phyloP scores from a whole-genome alignment of 2,113 vertebrate genomes.

The Pandion haliaetus region DNA sequence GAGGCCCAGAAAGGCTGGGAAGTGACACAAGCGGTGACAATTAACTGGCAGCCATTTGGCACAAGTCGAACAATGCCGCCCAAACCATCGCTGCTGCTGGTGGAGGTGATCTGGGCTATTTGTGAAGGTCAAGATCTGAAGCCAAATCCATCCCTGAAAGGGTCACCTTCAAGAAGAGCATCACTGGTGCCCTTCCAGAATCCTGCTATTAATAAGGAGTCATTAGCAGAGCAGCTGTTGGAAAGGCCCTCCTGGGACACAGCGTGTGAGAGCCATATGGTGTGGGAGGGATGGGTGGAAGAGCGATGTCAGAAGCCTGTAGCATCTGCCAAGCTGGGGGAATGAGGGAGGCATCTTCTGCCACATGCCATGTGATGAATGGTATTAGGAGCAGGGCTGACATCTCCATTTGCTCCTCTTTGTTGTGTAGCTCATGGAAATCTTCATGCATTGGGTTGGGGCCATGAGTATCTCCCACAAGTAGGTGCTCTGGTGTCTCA shows the following conservation, averaged over 20 bases:
- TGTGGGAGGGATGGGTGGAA: neutral
- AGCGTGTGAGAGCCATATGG: neutral
- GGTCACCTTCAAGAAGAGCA: neutral
- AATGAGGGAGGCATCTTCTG: neutral
- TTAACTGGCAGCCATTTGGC: neutral
- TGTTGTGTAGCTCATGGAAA: neutral
- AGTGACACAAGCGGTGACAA: neutral
- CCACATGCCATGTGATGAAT: neutral
- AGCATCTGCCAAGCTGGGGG: neutral
- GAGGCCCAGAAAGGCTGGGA: neutral
- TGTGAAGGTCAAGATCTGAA: neutral
- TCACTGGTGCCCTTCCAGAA: neutral
- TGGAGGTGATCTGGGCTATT: neutral
- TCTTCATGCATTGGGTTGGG: neutral
- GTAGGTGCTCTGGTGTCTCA: neutral
- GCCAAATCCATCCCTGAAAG: neutral
- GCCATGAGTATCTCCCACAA: neutral
- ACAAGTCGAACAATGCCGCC: fast-evolving
- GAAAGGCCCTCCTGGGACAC: neutral
- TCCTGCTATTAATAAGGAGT: neutral
- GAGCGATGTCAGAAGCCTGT: neutral
- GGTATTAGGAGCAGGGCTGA: neutral
- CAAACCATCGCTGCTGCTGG: fast-evolving
- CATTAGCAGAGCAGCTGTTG: neutral
- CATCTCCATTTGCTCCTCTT: neutral